Conservation (phyloP, 2,797 vertebrate genomes). For the Anguilla obscura region DNA sequence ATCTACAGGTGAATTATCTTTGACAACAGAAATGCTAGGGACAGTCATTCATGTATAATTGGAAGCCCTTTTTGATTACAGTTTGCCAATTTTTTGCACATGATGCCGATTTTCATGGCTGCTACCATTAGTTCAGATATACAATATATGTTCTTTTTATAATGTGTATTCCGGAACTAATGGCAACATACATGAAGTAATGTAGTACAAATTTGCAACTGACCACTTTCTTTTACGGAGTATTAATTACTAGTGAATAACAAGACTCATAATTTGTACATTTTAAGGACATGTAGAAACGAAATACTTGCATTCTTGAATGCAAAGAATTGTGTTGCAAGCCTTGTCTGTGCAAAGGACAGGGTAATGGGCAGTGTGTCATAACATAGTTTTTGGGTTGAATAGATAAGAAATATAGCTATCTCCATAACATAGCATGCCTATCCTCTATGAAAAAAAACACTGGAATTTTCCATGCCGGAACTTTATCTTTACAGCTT, state of each 20-base stretch:
- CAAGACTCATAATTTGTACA: too few relatives aligned
- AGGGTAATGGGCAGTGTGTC: background rate
- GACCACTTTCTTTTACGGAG: too few relatives aligned
- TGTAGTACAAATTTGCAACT: too few relatives aligned
- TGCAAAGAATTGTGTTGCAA: too few relatives aligned
- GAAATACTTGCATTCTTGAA: too few relatives aligned
- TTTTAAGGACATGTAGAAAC: too few relatives aligned
- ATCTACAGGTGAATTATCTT: background rate
- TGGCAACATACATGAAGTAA: too few relatives aligned
- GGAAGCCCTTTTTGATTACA: background rate
- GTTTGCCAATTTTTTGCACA: background rate
- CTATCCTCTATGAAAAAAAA: background rate
- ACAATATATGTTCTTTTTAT: background rate
- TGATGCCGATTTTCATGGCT: background rate
- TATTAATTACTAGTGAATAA: too few relatives aligned
- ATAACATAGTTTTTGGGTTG: too few relatives aligned
- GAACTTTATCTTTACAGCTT: background rate
- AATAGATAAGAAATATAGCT: too few relatives aligned
- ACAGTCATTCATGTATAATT: background rate
- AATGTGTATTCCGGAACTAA: too few relatives aligned
- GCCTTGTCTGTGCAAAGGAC: too few relatives aligned
- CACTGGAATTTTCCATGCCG: background rate
- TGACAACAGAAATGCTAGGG: background rate
- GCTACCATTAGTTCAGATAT: background rate
- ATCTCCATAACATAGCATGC: background rate